A percentile compares a stretch with the other conserved stretches of the same genome.
Evolutionary conservation across 2,888 invertebrate species (phyloP).

Genomic region (Apamea sordens): DNA sequence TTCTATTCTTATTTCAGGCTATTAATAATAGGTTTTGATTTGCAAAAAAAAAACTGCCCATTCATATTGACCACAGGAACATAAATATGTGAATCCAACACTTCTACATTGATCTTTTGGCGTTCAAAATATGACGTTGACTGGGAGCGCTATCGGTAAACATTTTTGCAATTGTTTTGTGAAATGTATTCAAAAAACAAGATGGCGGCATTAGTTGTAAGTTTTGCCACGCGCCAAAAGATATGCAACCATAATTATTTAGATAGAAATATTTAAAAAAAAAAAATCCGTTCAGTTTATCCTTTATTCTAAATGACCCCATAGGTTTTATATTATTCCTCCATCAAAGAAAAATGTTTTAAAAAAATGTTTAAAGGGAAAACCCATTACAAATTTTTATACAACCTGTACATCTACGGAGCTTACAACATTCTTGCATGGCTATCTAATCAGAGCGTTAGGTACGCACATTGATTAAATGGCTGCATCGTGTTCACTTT

Average conservation of each 20-base stretch:
- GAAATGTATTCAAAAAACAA: neutral
- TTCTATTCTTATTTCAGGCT: neutral
- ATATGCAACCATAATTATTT: neutral
- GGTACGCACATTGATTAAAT: slow-evolving; percentile 79
- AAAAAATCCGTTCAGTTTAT: no score
- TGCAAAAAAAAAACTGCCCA: no score
- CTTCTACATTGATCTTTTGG: no score
- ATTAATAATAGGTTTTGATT: neutral
- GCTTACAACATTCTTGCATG: slow-evolving; percentile 80
- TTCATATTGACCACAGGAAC: neutral
- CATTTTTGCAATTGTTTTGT: neutral
- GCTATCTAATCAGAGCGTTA: slow-evolving; percentile 84
- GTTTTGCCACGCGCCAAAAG: neutral
- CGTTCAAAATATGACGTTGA: neutral
- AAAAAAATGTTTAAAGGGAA: neutral
- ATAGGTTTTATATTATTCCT: neutral
- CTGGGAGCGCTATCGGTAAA: neutral
- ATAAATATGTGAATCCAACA: neutral
- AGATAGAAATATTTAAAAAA: no score
- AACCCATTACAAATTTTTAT: neutral
- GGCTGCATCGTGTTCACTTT: slow-evolving; percentile 78
- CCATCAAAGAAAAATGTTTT: neutral
- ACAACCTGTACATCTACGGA: slow-evolving; percentile 39
- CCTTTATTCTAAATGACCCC: neutral
- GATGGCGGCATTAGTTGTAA: neutral